Evolutionary conservation across 2,797 vertebrate species (phyloP), one percentile per base, ranked within the genome.

Genomic region (Anguilla marmorata): DNA sequence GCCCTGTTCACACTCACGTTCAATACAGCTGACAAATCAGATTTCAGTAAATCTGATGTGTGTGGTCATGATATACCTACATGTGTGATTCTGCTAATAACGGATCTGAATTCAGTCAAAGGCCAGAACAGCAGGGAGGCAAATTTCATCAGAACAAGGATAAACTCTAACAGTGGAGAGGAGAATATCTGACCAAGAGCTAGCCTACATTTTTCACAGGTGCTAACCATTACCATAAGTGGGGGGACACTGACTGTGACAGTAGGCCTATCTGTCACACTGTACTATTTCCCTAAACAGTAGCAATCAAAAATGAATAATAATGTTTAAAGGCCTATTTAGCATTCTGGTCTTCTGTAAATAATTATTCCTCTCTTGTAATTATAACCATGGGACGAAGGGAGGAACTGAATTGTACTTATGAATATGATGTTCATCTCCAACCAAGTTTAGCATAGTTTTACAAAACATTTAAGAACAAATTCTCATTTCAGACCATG

Each of bases 191-290:
- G 60, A 63, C 60, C 60, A 63, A 63, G 14, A 30, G 74, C 90
- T 45, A 45, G 41, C 41, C 41, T 79, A 41, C 90, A 90, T 89
- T 92, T 90, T 93, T 94, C 92, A 95, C 90, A 92, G 90, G 88
- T n/a, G 90, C 24, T 87, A 89, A 90, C 91, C 89, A 93, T 94
- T 94, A 94, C 92, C 93, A 88, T 92, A 87, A 89, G 41, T 19
- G 9, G 33, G 41, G 16, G 76, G 37, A 37, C 37, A 48, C 6
- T 45, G 14, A 12, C 76, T 48, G 33, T 74, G 30, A 24, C 21
- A 4, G 58, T 24, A 24, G 21, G 5, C 3, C 30, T 41, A 41
- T 79, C n/a, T 27, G n/a, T 79, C 33, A 37, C 30, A 79, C 30
- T 79, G 74, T 14, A 3, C 74, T 79, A 16, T 41, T 16, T 41